Evolutionary conservation across 1,140 invertebrate species (phyloP).

Genomic region (Acromyrmex charruanus): DNA sequence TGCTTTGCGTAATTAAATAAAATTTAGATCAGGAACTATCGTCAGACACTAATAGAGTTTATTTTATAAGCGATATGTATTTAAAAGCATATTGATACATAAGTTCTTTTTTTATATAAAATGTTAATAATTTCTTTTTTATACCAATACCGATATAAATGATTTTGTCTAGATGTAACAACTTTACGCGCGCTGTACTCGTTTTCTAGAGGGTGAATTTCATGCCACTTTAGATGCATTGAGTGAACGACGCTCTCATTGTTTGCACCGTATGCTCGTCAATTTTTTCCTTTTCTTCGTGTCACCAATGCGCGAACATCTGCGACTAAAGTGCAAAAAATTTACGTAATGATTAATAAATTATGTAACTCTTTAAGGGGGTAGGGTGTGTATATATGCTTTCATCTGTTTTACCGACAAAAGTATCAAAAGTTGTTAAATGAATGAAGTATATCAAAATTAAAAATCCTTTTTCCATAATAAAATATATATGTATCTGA

Average conservation of each 20-base stretch:
- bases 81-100: background rate
- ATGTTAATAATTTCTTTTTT: background rate
- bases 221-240: background rate
- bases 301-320: background rate
- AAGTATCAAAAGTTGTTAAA: no score
- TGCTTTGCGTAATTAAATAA: background rate
- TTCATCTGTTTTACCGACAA: no score
- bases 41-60: background rate
- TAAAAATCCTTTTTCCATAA: no score
- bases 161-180: background rate
- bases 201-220: background rate
- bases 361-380: background rate
- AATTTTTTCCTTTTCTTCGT: slow-evolving; percentile 11
- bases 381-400: no score
- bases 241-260: background rate
- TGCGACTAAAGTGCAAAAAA: slow-evolving; percentile 7
- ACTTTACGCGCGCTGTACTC: background rate
- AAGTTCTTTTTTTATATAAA: background rate
- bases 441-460: no score
- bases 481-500: no score
- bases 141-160: background rate
- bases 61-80: background rate
- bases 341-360: background rate
- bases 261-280: background rate
- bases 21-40: background rate